Evolutionary conservation across 2,797 vertebrate species (phyloP).

Genomic region (Anguilla obscura): DNA sequence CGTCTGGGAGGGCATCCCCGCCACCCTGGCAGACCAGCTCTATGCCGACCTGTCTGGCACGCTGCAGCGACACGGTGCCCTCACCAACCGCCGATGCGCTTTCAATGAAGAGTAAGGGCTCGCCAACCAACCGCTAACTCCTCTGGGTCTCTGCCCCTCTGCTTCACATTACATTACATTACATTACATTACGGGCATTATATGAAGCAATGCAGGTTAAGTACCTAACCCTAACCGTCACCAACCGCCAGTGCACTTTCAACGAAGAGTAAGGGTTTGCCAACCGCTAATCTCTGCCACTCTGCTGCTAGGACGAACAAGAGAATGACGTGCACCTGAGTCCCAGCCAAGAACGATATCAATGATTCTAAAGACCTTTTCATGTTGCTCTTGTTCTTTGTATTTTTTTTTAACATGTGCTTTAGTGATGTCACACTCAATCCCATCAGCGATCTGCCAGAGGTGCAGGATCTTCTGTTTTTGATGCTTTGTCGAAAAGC

Average conservation of each 20-base stretch:
- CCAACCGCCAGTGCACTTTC: slow-evolving; percentile 89
- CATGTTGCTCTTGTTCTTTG: not conserved
- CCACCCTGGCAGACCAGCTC: slow-evolving; percentile 81
- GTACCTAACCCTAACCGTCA: slow-evolving; percentile 61
- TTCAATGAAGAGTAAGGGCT: slow-evolving; percentile 92
- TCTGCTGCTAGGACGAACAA: not conserved
- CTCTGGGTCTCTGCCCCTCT: not conserved
- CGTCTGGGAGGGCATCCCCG: slow-evolving; percentile 91
- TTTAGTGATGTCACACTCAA: not conserved
- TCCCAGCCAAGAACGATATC: not conserved
- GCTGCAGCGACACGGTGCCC: slow-evolving; percentile 83
- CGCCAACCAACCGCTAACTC: not conserved
- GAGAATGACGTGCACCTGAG: not conserved
- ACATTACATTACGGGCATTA: too few relatives aligned
- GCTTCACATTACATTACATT: too few relatives aligned
- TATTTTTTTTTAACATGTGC: not conserved
- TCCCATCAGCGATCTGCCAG: slow-evolving; percentile 11
- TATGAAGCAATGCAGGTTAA: too few relatives aligned
- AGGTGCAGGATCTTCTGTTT: not conserved
- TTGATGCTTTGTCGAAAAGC: slow-evolving; percentile 16
- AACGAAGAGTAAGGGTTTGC: slow-evolving; percentile 92
- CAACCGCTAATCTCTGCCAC: not conserved
- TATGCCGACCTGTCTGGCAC: slow-evolving; percentile 87
- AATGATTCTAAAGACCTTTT: not conserved
- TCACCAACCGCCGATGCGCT: slow-evolving; percentile 90